Evolutionary conservation across 2,113 vertebrate species (phyloP), one percentile per base, ranked within the genome.

Genomic region (Callospermophilus lateralis): DNA sequence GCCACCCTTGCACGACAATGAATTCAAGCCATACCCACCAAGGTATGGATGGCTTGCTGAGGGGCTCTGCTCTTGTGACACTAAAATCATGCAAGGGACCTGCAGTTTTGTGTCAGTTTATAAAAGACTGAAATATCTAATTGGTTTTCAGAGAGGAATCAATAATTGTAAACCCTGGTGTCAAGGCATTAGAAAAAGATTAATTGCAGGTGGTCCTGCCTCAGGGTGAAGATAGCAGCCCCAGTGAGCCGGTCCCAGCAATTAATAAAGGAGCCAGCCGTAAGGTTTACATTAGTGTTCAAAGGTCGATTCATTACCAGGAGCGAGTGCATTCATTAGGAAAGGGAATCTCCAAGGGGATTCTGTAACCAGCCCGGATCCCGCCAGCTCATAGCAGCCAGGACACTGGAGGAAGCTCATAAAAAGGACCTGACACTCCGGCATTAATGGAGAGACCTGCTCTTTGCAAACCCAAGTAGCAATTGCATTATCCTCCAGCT

Each of bases 141-240:
- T 89, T 97, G 79, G 30, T 73, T 92, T 84, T 76, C 34, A 91
- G 93, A 73, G 95, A 45, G 55, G 53, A 67, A 97, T 97, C 97
- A 76, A 97, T 98, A 94, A 87, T 77, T 67, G 93, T 95, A 96
- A 98, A 95, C 78, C n/a, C 81, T 2, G 17, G 70, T 94, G 96
- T 97, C 92, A 94, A 9, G 80, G 96, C 96, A 96, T 83, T 94
- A 96, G 96, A 72, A 74, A 83, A 97, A 97, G 97, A 98, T 97
- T 94, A 95, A 98, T 97, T 76, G 90, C 61, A 48, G 67, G 90
- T 96, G 94, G 73, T 92, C 84, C 20, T 87, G 84, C 65, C 89
- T 90, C 30, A 93, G 92, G 84, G 74, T 65, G 94, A 97, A 95
- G 45, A 93, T 78, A 97, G 89, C 95, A 91, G 90, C 68, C 88